Percentiles rank a stretch among this genome's conserved stretches.
Evolutionary conservation across 2,888 invertebrate genomes (phyloP).

Genomic region (Folsomia candida): DNA sequence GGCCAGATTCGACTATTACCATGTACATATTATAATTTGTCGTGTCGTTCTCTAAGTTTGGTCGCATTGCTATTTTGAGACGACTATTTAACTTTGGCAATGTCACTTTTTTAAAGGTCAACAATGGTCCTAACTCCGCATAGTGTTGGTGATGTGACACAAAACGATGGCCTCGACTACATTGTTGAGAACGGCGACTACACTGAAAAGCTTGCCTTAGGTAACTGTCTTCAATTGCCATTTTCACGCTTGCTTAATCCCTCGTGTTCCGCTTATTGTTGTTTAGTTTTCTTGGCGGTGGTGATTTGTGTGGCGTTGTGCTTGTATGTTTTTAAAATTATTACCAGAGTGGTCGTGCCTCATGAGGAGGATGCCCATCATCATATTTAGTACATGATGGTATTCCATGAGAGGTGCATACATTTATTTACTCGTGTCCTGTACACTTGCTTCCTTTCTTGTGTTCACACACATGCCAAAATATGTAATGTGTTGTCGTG

Average conservation of each 20-base stretch:
- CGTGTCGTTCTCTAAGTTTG: not conserved
- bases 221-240: conserved; percentile 53
- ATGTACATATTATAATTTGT: not conserved
- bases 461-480: too few relatives aligned
- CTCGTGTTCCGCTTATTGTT: not conserved
- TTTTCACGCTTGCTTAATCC: not conserved
- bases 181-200: conserved; percentile 92
- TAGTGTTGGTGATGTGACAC: conserved; percentile 26
- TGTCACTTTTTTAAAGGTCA: conserved; percentile 14
- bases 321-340: too few relatives aligned
- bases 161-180: conserved; percentile 72
- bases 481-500: too few relatives aligned
- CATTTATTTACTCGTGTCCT: too few relatives aligned
- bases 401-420: too few relatives aligned
- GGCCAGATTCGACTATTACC: conserved; percentile 21
- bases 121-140: conserved; percentile 10
- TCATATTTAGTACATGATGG: too few relatives aligned
- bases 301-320: too few relatives aligned
- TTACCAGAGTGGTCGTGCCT: too few relatives aligned
- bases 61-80: not conserved
- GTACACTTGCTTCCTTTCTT: not conserved
- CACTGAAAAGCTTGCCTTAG: conserved; percentile 82
- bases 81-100: not conserved
- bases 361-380: too few relatives aligned
- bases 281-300: not conserved